These are phyloP conservation scores for Hypena proboscidalis DNA, from an alignment of 2,888 invertebrate genomes.

Conservation along the genomic window DNA sequence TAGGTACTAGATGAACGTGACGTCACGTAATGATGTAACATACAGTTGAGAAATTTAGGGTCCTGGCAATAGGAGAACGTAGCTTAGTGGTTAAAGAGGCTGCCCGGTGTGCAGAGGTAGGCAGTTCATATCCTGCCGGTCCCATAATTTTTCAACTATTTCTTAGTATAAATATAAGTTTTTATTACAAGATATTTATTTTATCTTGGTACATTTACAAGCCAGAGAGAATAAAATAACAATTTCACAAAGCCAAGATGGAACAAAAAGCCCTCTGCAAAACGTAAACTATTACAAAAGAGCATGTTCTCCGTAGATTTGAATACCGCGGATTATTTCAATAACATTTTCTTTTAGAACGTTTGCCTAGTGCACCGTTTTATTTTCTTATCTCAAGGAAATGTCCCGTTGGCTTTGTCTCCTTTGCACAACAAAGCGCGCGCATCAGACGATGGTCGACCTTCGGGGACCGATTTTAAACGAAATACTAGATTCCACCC, in stretches of 20 bases:
- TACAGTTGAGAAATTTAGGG: too few relatives aligned
- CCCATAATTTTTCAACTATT: too few relatives aligned
- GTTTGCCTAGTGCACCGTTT: conserved; percentile 57
- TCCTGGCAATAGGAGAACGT: too few relatives aligned
- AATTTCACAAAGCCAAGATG: not conserved
- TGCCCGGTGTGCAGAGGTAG: too few relatives aligned
- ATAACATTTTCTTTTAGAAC: conserved; percentile 49
- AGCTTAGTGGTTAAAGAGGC: too few relatives aligned
- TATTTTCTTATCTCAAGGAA: conserved; percentile 67
- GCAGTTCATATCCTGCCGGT: too few relatives aligned
- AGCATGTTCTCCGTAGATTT: conserved; percentile 23
- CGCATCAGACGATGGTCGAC: conserved; percentile 54
- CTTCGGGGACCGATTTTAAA: conserved; percentile 67
- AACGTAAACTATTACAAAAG: conserved; percentile 26
- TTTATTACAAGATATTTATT: too few relatives aligned
- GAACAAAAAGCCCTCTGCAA: not conserved
- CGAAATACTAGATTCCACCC: conserved; percentile 56
- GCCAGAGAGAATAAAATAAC: too few relatives aligned
- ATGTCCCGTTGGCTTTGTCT: conserved; percentile 60
- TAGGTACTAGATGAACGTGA: too few relatives aligned
- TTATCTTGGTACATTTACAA: too few relatives aligned
- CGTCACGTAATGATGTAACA: too few relatives aligned
- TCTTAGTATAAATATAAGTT: too few relatives aligned
- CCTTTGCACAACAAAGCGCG: conserved; percentile 63
- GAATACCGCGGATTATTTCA: conserved; percentile 40